Evolutionary conservation across 2,888 invertebrate genomes (phyloP).

Genomic region (Agrotis exclamationis): DNA sequence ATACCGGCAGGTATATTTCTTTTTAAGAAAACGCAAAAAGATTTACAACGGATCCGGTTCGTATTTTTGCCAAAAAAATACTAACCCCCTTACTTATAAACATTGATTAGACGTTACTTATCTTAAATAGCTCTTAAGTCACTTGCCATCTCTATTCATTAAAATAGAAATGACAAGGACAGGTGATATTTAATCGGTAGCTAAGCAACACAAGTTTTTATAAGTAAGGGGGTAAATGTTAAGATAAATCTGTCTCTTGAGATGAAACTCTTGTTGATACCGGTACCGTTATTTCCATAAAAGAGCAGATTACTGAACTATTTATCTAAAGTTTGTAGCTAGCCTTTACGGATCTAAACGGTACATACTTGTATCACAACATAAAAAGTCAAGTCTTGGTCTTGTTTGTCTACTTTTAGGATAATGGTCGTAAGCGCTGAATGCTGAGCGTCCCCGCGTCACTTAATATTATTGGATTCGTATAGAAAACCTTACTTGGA

Average conservation of each 20-base stretch:
- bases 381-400: neutral
- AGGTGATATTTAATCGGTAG: too few species aligned
- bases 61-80: constrained; percentile 14
- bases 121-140: too few species aligned
- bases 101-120: too few species aligned
- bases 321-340: neutral
- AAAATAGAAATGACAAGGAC: too few species aligned
- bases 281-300: constrained; percentile 6
- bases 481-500: neutral
- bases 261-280: constrained; percentile 19
- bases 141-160: too few species aligned
- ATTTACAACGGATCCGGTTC: constrained; percentile 54
- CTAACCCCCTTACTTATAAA: too few species aligned
- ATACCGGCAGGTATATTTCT: constrained; percentile 11
- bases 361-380: neutral
- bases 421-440: neutral
- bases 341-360: neutral
- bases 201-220: too few species aligned
- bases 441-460: too few species aligned
- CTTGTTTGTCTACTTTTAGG: neutral
- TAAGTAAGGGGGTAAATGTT: too few species aligned
- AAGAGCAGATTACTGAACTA: constrained; percentile 17
- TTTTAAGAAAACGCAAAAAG: constrained; percentile 26
- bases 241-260: constrained; percentile 37
- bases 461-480: too few species aligned